These are phyloP conservation scores for Tamandua tetradactyla DNA, from an alignment of 2,797 vertebrate species.

Conservation along the genomic window DNA sequence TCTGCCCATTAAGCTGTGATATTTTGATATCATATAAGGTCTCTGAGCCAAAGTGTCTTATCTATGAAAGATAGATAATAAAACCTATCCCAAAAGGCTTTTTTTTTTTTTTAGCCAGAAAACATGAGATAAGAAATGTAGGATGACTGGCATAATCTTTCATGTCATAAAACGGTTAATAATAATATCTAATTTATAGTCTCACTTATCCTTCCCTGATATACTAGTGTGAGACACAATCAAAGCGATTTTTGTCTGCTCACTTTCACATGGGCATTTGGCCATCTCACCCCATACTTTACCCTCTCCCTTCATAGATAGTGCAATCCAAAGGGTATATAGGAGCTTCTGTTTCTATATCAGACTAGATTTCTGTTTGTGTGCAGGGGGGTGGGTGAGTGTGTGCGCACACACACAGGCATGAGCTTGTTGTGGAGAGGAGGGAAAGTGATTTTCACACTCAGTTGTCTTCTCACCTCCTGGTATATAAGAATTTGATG, in stretches of 20 bases:
- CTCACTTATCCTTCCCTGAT: background rate
- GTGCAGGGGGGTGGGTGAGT: rapidly evolving
- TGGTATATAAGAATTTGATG: background rate
- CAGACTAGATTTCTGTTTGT: background rate
- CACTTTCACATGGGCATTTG: background rate
- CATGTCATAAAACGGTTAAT: background rate
- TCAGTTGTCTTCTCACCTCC: background rate
- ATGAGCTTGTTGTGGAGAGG: background rate
- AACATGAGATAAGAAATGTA: background rate
- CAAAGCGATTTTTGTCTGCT: background rate
- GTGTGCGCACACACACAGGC: too few relatives aligned
- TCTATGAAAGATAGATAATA: background rate
- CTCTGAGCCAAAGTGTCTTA: background rate
- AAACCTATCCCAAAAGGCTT: background rate
- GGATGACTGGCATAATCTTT: background rate
- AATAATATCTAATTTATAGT: background rate
- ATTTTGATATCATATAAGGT: background rate
- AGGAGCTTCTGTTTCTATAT: background rate
- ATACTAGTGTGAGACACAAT: too few relatives aligned
- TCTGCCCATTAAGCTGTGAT: background rate
- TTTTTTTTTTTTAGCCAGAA: background rate
- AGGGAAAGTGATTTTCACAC: background rate
- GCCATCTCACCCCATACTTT: background rate
- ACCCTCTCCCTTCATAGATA: background rate
- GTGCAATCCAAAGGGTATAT: rapidly evolving